Evolutionary conservation across 2,113 vertebrate genomes (phyloP), one percentile per base, ranked within the genome.

Genomic region (Rhabdornis inornatus): DNA sequence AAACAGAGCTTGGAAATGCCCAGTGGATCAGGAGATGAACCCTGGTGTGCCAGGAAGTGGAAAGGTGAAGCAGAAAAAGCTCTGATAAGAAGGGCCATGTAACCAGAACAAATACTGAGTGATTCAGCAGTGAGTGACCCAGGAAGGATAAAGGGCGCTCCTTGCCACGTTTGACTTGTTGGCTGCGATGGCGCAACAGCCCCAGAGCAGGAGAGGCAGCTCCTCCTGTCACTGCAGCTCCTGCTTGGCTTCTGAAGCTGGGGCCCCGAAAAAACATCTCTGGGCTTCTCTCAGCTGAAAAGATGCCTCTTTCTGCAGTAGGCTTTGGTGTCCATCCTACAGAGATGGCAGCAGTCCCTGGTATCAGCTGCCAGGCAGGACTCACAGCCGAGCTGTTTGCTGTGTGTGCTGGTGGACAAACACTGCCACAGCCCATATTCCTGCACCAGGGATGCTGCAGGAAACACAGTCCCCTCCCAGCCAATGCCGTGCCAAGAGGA

Each of bases 351-450:
- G 15, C 20, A 47, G 35, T 1, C 2, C 53, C 35, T 3, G 4
- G 25, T 35, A 33, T 23, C 6, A 7, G 52, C 50, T 0, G 7
- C 19, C 1, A 1, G 91, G 83, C 72, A 81, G 76, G 56, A n/a
- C 66, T 45, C 18, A 49, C 53, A 80, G 70, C 17, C 0, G 0
- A 30, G 53, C 4, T 55, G 42, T 53, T 40, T 35, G 82, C 71
- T 61, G 25, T 0, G 0, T 40, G 64, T 61, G 57, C 31, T 0
- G 0, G 45, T 15, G 80, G 53, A 45, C 42, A 85, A 83, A 65
- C 10, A 15, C 6, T 20, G 14, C 53, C 63, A 66, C 53, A 65
- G 83, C 27, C 63, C 50, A 1, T 0, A 5, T 6, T 28, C 70
- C 83, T 42, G 69, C 50, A 49, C 23, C 0, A 49, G 18, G 31